Percentiles rank a stretch among this genome's conserved stretches.
Conservation (phyloP, 2,113 vertebrate genomes). For the Hirundichthys speculiger region DNA sequence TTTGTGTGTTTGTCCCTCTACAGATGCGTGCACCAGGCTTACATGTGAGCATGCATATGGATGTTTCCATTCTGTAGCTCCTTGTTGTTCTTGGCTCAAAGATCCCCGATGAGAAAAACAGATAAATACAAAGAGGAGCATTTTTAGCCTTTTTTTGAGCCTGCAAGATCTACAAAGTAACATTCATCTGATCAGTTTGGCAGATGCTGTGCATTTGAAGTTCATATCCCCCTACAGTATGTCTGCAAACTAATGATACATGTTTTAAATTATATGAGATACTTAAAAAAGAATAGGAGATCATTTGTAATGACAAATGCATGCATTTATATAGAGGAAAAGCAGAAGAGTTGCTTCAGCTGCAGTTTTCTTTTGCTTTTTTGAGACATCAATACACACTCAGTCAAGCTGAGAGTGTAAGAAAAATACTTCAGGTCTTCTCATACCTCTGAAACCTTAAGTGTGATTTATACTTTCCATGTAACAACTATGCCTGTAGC, state of each 20-base stretch:
- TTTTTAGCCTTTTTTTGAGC: conserved; percentile 41
- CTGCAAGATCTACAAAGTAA: conserved; percentile 49
- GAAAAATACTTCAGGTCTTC: too few species aligned
- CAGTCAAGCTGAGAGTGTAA: too few species aligned
- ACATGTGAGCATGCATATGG: conserved; percentile 58
- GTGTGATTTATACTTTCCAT: too few species aligned
- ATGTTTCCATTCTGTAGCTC: conserved; percentile 58
- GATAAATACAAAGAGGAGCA: conserved; percentile 57
- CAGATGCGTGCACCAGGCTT: conserved; percentile 29
- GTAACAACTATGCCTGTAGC: too few species aligned
- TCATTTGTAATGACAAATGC: too few species aligned
- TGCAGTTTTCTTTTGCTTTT: too few species aligned
- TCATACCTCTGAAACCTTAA: too few species aligned
- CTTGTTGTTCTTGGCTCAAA: conserved; percentile 61
- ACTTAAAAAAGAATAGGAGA: too few species aligned
- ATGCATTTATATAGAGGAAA: too few species aligned
- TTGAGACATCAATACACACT: too few species aligned
- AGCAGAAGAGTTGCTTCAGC: too few species aligned
- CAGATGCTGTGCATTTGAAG: conserved; percentile 49
- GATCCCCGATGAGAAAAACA: conserved; percentile 60
- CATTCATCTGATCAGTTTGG: conserved; percentile 28
- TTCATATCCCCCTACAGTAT: conserved; percentile 19
- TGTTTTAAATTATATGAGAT: background rate
- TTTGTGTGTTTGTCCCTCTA: conserved; percentile 38
- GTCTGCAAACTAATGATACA: conserved; percentile 1